Conservation (phyloP, 2,888 invertebrate species). For the Campoplex nolae region DNA sequence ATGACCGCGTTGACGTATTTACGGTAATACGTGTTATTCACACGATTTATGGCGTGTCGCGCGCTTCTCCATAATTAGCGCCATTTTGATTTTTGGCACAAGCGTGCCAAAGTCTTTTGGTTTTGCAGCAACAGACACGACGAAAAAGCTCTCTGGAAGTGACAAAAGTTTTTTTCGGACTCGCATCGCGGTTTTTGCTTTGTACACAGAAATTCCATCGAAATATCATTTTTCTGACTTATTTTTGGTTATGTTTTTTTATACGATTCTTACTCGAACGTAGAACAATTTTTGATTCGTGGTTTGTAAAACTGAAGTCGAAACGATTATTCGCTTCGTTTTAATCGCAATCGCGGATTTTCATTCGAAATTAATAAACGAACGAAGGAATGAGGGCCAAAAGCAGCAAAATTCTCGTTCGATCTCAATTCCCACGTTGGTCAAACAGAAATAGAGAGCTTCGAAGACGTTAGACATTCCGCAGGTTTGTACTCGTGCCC, state of each 20-base stretch:
- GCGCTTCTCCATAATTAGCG: slow-evolving; percentile 7
- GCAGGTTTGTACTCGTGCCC: slow-evolving; percentile 66
- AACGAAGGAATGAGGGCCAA: slow-evolving; percentile 44
- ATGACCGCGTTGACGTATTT: slow-evolving; percentile 54
- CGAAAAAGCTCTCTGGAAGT: not conserved
- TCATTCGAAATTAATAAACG: not conserved
- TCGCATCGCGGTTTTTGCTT: no score
- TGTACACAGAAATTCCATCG: no score
- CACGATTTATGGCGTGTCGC: slow-evolving; percentile 26
- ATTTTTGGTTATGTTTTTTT: not conserved
- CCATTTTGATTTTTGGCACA: not conserved
- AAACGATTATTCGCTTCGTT: not conserved
- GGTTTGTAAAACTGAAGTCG: not conserved
- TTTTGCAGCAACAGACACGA: not conserved
- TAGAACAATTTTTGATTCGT: not conserved
- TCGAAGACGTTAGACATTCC: slow-evolving; percentile 65
- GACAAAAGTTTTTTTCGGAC: not conserved
- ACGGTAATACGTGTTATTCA: slow-evolving; percentile 5
- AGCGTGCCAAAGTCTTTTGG: not conserved
- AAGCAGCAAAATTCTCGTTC: slow-evolving; percentile 49
- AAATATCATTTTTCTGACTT: not conserved
- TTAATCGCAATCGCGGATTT: not conserved
- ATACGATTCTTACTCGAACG: not conserved
- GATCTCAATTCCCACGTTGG: slow-evolving; percentile 68
- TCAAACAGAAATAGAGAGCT: slow-evolving; percentile 68